These are phyloP conservation scores for Sula dactylatra DNA, from an alignment of 2,113 vertebrate species.

Conservation along the genomic window DNA sequence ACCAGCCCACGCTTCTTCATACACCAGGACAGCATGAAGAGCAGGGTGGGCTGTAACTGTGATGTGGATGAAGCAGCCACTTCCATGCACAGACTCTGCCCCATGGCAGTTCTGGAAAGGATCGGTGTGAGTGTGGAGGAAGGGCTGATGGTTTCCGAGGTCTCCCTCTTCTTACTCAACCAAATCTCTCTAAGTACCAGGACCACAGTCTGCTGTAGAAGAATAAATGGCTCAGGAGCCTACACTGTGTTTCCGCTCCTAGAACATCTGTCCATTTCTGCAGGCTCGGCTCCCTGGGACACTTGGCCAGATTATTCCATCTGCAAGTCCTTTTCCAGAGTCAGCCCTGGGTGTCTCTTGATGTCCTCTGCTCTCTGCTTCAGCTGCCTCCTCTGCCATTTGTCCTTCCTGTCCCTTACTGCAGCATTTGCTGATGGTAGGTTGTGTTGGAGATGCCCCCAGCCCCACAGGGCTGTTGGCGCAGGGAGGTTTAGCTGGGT, in stretches of 20 bases:
- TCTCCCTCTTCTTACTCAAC: neutral
- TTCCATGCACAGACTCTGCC: neutral
- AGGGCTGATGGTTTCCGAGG: neutral
- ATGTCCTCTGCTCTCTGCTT: neutral
- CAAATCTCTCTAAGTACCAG: neutral
- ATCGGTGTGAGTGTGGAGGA: neutral
- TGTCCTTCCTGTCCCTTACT: neutral
- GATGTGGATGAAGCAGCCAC: neutral
- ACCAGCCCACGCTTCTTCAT: neutral
- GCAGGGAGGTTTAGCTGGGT: neutral
- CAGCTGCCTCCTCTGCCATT: neutral
- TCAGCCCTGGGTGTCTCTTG: neutral
- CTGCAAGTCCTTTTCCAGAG: neutral
- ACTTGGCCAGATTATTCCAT: neutral
- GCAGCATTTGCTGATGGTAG: neutral
- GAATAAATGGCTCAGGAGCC: neutral
- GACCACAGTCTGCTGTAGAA: neutral
- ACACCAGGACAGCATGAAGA: fast-evolving
- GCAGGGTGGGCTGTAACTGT: neutral
- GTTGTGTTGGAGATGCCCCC: neutral
- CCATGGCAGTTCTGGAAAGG: neutral
- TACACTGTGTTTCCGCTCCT: neutral
- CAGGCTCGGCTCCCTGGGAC: neutral
- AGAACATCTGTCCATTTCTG: neutral
- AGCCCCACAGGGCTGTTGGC: neutral